Conservation (phyloP, 2,888 invertebrate genomes). For the Galerucella nymphaeae region DNA sequence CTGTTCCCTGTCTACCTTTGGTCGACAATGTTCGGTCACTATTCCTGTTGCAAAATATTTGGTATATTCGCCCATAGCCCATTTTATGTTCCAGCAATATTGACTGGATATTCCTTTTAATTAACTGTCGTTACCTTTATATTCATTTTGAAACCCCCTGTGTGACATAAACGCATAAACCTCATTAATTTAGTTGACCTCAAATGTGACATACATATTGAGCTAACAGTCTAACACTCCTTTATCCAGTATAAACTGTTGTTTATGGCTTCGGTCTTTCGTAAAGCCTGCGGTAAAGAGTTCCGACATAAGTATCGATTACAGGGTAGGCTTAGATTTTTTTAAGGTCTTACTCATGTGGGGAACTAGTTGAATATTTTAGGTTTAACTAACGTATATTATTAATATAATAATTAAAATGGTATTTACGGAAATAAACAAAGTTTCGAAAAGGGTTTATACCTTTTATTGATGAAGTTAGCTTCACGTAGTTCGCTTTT, state of each 20-base stretch:
- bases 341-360: background rate
- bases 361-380: no score
- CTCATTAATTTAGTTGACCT: slow-evolving; percentile 33
- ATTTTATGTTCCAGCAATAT: no score
- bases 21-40: no score
- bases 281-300: slow-evolving; percentile 24
- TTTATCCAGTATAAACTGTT: slow-evolving; percentile 27
- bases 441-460: no score
- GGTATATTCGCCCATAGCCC: no score
- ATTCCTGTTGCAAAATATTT: no score
- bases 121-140: background rate
- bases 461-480: no score
- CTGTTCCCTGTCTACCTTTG: no score
- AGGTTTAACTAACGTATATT: no score
- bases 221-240: slow-evolving; percentile 33
- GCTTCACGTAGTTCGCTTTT: no score
- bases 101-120: background rate
- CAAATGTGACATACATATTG: slow-evolving; percentile 34
- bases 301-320: slow-evolving; percentile 19
- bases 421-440: no score
- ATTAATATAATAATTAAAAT: no score
- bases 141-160: background rate
- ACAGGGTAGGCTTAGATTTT: slow-evolving; percentile 1
- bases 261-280: slow-evolving; percentile 31
- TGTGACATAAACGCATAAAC: slow-evolving; percentile 30